phyloP scores from a whole-genome alignment of 2,797 vertebrate genomes.

The Syngnathus rostellatus region DNA sequence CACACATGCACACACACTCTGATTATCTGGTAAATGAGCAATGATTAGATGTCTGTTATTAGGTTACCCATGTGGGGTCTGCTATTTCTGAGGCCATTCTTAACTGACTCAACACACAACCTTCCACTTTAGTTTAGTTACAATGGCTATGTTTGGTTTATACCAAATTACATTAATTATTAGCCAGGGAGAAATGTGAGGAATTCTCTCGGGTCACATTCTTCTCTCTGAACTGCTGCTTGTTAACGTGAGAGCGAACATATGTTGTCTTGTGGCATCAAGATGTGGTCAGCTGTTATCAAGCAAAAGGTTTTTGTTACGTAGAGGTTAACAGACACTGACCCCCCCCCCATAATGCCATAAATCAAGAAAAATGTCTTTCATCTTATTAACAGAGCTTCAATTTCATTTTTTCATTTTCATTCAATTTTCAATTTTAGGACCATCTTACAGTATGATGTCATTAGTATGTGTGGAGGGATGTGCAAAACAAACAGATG shows the following conservation, averaged over 20 bases:
- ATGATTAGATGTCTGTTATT: constrained; percentile 36
- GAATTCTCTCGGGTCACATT: constrained; percentile 40
- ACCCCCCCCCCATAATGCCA: too few species aligned
- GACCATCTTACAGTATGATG: too few species aligned
- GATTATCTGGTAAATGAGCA: constrained; percentile 38
- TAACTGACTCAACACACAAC: constrained; percentile 13
- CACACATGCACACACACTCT: constrained; percentile 8
- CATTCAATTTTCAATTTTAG: too few species aligned
- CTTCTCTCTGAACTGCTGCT: constrained; percentile 20
- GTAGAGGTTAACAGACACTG: too few species aligned
- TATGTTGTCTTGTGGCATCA: too few species aligned
- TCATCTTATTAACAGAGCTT: too few species aligned
- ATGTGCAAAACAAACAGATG: constrained; percentile 4
- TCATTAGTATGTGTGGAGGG: constrained; percentile 1
- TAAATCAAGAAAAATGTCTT: too few species aligned
- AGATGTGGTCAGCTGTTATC: too few species aligned
- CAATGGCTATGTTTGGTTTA: constrained; percentile 17
- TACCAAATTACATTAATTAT: constrained; percentile 58
- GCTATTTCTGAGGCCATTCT: constrained; percentile 6
- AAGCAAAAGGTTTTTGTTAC: constrained; percentile 12
- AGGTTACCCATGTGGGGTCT: constrained; percentile 20
- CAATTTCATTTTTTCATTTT: too few species aligned
- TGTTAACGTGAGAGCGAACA: too few species aligned
- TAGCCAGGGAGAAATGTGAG: constrained; percentile 50
- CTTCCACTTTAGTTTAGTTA: constrained; percentile 10